A percentile compares a stretch with the other conserved stretches of the same genome.
phyloP scores from a whole-genome alignment of 2,888 invertebrate species.

The Ceratothoa steindachneri region DNA sequence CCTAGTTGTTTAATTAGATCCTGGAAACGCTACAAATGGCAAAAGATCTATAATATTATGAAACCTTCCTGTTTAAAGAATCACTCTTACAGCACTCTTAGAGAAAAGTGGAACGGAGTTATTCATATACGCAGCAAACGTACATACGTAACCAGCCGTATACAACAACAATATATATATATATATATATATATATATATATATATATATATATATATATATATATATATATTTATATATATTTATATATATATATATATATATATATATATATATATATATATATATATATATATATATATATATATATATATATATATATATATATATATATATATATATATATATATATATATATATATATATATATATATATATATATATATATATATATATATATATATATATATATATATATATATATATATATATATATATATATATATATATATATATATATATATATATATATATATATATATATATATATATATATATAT shows the following conservation, averaged over 20 bases:
- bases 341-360: not conserved
- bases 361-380: not conserved
- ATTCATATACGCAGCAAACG: too few relatives aligned
- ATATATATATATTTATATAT: not conserved
- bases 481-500: not conserved
- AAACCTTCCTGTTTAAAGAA: too few relatives aligned
- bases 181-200: too few relatives aligned
- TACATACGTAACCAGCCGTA: too few relatives aligned
- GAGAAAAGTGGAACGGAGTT: too few relatives aligned
- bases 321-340: not conserved
- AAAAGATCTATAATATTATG: too few relatives aligned
- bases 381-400: not conserved
- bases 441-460: not conserved
- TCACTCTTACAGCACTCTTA: too few relatives aligned
- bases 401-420: not conserved
- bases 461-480: not conserved
- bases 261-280: not conserved
- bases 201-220: not conserved
- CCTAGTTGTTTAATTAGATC: too few relatives aligned
- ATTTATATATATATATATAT: not conserved
- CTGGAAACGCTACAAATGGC: too few relatives aligned
- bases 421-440: not conserved
- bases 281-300: not conserved
- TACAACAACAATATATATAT: too few relatives aligned
- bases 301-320: not conserved